phyloP scores from a whole-genome alignment of 2,888 invertebrate species.

The Eugnorisma glareosa region DNA sequence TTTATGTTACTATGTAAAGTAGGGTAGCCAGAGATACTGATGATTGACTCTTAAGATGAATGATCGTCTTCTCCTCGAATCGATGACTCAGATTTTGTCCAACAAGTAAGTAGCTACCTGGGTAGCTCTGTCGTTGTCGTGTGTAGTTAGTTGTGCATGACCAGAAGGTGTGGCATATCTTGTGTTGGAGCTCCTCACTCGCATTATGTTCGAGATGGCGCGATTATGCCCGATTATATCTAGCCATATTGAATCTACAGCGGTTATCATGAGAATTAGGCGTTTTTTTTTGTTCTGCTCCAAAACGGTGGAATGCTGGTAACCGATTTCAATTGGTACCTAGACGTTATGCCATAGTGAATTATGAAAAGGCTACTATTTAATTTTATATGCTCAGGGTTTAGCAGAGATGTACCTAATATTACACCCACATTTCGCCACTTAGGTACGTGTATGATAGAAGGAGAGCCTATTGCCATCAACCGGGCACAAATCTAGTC shows the following conservation, averaged over 20 bases:
- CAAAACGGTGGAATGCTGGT: no score
- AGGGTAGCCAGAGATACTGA: not conserved
- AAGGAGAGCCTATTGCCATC: no score
- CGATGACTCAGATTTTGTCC: not conserved
- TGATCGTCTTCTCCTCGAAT: not conserved
- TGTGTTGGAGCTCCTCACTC: not conserved
- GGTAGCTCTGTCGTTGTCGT: not conserved
- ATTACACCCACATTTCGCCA: no score
- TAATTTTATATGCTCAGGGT: no score
- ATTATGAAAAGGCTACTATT: no score
- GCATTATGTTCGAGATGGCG: not conserved
- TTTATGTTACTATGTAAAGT: constrained; percentile 22
- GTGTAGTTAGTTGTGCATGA: not conserved
- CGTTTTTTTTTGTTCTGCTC: no score
- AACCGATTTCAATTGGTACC: no score
- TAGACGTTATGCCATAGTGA: no score
- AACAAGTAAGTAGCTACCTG: not conserved
- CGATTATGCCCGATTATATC: not conserved
- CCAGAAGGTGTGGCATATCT: not conserved
- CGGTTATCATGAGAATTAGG: not conserved
- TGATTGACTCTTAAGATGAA: not conserved
- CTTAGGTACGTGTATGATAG: no score
- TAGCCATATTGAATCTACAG: not conserved
- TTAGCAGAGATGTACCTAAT: no score
- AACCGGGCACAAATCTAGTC: no score